Conservation (phyloP, 2,797 vertebrate genomes). For the Leptodactylus fallax region DNA sequence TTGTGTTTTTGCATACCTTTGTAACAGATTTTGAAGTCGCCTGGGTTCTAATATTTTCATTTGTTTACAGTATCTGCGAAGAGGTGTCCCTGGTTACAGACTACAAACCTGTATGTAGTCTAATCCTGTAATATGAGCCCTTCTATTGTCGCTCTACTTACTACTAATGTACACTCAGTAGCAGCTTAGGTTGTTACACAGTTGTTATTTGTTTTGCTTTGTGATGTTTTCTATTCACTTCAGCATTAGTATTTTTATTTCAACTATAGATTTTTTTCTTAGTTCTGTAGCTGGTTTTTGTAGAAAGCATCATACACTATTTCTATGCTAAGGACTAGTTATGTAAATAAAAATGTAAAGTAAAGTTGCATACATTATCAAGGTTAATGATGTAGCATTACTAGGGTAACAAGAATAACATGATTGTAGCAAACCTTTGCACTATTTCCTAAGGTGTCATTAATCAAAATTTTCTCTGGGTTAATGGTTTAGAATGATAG, state of each 20-base stretch:
- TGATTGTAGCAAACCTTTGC: slow-evolving; percentile 32
- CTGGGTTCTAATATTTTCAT: too few relatives aligned
- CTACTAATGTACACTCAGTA: background rate
- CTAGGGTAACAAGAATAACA: slow-evolving; percentile 42
- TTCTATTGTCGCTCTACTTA: background rate
- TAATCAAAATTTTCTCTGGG: slow-evolving; percentile 54
- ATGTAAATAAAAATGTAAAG: slow-evolving; percentile 9
- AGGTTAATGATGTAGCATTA: slow-evolving; percentile 49
- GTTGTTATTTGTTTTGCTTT: too few relatives aligned
- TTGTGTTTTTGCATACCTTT: too few relatives aligned
- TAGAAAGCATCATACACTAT: background rate
- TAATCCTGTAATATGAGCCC: background rate
- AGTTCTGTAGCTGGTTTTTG: background rate
- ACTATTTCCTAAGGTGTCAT: slow-evolving; percentile 38
- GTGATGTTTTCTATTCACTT: too few relatives aligned
- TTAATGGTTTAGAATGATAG: slow-evolving; percentile 55
- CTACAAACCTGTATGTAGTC: background rate
- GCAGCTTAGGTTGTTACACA: background rate
- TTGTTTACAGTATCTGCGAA: too few relatives aligned
- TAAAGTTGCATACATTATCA: slow-evolving; percentile 11
- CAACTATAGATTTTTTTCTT: too few relatives aligned
- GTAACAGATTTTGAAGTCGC: too few relatives aligned
- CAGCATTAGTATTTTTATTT: too few relatives aligned
- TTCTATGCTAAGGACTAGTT: background rate
- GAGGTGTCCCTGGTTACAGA: too few relatives aligned